Conservation (phyloP, 2,797 vertebrate genomes). For the Characodon lateralis region DNA sequence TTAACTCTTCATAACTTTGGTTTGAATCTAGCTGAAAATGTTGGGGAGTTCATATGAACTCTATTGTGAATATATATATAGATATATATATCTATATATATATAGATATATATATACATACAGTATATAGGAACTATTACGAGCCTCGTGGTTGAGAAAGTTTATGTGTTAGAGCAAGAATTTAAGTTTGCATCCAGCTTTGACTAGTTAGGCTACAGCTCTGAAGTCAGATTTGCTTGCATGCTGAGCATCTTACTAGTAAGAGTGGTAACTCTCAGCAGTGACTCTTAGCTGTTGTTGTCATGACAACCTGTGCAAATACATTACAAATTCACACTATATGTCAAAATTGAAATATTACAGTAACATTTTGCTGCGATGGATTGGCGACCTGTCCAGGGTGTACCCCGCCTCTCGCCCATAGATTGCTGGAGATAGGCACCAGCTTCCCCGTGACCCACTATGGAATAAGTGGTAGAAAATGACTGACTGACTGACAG, state of each 20-base stretch:
- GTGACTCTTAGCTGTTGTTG: background rate
- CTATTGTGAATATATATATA: background rate
- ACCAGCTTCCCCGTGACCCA: too few species aligned
- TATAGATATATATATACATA: too few species aligned
- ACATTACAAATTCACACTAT: background rate
- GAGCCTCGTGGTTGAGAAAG: background rate
- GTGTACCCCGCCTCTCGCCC: too few species aligned
- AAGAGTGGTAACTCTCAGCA: too few species aligned
- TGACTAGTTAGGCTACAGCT: background rate
- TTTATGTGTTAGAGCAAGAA: background rate
- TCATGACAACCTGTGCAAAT: background rate
- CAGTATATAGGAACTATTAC: background rate
- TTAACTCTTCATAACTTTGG: background rate
- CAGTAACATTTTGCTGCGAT: background rate
- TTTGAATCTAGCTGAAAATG: background rate
- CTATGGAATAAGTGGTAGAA: too few species aligned
- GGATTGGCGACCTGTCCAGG: too few species aligned
- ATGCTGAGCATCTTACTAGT: background rate
- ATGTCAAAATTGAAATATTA: background rate
- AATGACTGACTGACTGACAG: too few species aligned
- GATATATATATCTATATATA: too few species aligned
- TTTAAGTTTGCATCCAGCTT: background rate
- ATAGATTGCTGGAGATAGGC: too few species aligned
- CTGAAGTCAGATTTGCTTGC: background rate
- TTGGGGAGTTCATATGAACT: background rate